A percentile compares a stretch with the other conserved stretches of the same genome.
Evolutionary conservation across 2,113 vertebrate species (phyloP).

Genomic region (Pelecanoides urinatrix): DNA sequence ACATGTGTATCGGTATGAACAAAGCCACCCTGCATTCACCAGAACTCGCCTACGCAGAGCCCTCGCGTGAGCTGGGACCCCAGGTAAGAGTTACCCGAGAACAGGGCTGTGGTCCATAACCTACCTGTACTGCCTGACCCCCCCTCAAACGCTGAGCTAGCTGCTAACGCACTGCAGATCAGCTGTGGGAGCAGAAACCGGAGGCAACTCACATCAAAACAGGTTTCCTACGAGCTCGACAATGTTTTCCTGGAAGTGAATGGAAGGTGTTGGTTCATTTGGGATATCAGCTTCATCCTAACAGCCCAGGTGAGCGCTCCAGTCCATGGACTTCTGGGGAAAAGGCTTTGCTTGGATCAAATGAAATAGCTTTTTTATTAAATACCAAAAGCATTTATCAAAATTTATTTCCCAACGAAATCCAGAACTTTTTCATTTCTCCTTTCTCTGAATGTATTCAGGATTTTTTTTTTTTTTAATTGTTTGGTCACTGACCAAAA

Average conservation of each 20-base stretch:
- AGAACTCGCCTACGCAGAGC: background rate
- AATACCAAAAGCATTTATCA: background rate
- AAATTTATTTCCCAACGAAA: background rate
- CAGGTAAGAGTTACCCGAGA: background rate
- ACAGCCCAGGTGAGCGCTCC: background rate
- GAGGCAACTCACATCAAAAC: background rate
- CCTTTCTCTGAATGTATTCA: background rate
- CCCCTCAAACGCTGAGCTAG: too few species aligned
- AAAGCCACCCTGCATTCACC: background rate
- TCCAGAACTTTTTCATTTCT: background rate
- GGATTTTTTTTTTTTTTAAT: background rate
- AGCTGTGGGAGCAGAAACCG: background rate
- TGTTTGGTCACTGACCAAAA: background rate
- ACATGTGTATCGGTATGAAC: fast-evolving
- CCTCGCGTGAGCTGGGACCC: fast-evolving
- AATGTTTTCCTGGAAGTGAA: fast-evolving
- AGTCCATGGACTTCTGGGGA: background rate
- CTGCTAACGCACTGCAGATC: background rate
- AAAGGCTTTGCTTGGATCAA: background rate
- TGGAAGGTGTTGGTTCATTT: background rate
- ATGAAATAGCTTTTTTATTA: background rate
- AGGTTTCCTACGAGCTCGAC: background rate
- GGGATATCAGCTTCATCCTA: background rate
- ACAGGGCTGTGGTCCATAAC: background rate
- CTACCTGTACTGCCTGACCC: background rate